phyloP scores from a whole-genome alignment of 2,888 invertebrate species.

The Pemphredon lugubris region DNA sequence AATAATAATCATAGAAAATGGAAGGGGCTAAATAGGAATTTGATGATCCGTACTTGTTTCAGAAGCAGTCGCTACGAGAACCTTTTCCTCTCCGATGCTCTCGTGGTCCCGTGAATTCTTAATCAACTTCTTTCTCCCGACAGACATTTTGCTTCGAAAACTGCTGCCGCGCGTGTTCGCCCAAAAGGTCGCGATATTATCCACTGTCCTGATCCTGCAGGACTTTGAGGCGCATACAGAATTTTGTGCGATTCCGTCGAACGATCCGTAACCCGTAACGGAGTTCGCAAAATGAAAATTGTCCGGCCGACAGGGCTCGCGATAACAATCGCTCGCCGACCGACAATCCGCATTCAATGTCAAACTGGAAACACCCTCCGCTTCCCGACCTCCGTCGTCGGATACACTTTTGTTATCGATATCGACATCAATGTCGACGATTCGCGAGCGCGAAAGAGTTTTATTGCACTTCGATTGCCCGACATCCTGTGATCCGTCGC shows the following conservation, averaged over 20 bases:
- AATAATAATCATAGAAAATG: neutral
- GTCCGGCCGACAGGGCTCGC: neutral
- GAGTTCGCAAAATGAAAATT: neutral
- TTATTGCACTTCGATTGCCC: neutral
- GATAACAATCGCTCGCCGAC: too few species aligned
- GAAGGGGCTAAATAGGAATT: constrained; percentile 28
- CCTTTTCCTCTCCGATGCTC: constrained; percentile 44
- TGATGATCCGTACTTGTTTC: constrained; percentile 68
- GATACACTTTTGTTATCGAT: too few species aligned
- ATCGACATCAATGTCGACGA: neutral
- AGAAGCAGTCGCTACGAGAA: constrained; percentile 59
- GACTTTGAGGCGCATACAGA: constrained; percentile 53
- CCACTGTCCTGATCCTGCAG: constrained; percentile 62
- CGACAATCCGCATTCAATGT: too few species aligned
- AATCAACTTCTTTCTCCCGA: constrained; percentile 60
- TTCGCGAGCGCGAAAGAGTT: neutral
- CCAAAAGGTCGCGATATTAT: constrained; percentile 71
- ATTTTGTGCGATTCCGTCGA: constrained; percentile 30
- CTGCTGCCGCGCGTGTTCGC: constrained; percentile 61
- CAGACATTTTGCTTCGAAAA: constrained; percentile 64
- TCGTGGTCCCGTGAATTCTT: constrained; percentile 66
- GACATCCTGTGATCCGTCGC: neutral
- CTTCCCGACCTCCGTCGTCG: too few species aligned
- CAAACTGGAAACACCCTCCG: too few species aligned
- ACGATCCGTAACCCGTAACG: constrained; percentile 8